Conservation (phyloP, 2,888 invertebrate genomes). For the Dendrolimus houi region DNA sequence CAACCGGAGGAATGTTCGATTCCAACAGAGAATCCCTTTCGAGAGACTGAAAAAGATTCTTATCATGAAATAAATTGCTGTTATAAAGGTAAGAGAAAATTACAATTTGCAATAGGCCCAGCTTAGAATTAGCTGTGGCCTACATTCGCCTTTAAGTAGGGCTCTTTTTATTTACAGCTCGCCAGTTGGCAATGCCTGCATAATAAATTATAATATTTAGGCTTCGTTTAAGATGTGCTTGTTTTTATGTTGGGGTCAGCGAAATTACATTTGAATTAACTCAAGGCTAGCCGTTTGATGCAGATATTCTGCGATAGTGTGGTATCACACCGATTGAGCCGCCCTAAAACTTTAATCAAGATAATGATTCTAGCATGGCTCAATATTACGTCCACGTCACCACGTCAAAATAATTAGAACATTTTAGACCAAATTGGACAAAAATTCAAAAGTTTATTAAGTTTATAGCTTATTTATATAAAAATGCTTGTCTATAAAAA, state of each 20-base stretch:
- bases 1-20: constrained; percentile 60
- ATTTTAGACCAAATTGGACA: too few species aligned
- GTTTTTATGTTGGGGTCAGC: neutral
- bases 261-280: neutral
- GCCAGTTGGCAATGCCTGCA: constrained; percentile 14
- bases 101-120: constrained; percentile 62
- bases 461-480: too few species aligned
- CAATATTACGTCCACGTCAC: too few species aligned
- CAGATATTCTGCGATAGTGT: too few species aligned
- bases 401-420: too few species aligned
- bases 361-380: too few species aligned
- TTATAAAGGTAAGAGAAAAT: constrained; percentile 58
- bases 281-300: too few species aligned
- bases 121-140: constrained; percentile 48
- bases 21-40: constrained; percentile 60
- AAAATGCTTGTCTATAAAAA: too few species aligned
- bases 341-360: too few species aligned
- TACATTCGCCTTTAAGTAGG: constrained; percentile 20
- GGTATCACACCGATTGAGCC: too few species aligned
- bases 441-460: too few species aligned
- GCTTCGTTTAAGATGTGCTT: constrained; percentile 11
- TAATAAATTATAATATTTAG: constrained; percentile 16
- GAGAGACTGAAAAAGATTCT: constrained; percentile 65
- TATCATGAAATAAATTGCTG: constrained; percentile 60
- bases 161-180: constrained; percentile 16